Percentiles rank a stretch among this genome's conserved stretches.
Evolutionary conservation across 2,797 vertebrate species (phyloP).

Genomic region (Eulemur coronatus): DNA sequence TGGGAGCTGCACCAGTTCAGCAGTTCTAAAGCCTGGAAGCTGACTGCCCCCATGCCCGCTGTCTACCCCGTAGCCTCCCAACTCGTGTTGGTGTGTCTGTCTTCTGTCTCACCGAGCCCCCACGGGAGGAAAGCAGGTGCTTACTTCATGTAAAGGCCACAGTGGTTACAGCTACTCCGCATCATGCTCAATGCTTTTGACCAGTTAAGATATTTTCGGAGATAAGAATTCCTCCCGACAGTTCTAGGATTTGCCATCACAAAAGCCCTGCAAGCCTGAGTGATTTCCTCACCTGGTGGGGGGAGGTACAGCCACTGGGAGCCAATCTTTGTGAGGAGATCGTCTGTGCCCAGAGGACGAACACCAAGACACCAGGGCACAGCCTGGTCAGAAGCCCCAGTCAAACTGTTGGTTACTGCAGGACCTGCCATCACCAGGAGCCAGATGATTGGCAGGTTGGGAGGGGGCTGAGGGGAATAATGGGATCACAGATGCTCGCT

Average conservation of each 20-base stretch:
- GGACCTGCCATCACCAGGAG: not conserved
- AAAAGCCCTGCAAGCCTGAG: not conserved
- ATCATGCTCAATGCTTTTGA: not conserved
- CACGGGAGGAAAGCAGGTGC: not conserved
- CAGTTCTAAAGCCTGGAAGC: not conserved
- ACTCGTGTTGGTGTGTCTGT: not conserved
- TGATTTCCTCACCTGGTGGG: not conserved
- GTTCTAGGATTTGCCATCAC: not conserved
- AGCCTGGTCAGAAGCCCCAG: not conserved
- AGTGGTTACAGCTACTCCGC: not conserved
- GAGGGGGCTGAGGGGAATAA: not conserved
- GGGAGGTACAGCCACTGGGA: not conserved
- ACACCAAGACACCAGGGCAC: not conserved
- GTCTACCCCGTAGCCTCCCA: fast-evolving
- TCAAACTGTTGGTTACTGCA: not conserved
- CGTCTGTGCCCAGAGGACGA: not conserved
- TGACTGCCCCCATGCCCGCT: too few species aligned
- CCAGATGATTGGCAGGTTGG: too few species aligned
- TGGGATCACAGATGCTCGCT: too few species aligned
- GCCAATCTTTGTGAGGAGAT: not conserved
- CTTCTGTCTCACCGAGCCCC: not conserved
- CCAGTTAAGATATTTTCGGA: not conserved
- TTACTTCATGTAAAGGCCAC: not conserved
- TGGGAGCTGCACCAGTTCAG: not conserved
- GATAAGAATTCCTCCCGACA: not conserved